phyloP scores from a whole-genome alignment of 2,888 invertebrate genomes.

The Drosophila emarginata region DNA sequence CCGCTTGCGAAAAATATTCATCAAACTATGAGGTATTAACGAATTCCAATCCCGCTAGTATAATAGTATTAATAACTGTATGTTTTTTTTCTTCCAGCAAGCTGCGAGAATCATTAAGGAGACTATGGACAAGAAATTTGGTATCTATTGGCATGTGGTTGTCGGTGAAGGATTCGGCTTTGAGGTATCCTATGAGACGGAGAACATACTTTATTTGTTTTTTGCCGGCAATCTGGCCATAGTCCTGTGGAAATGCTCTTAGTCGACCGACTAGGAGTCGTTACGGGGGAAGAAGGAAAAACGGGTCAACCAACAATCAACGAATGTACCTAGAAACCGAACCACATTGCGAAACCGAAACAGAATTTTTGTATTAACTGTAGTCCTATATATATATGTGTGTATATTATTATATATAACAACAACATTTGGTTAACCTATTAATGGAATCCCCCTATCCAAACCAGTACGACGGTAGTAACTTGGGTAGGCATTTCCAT shows the following conservation, averaged over 20 bases:
- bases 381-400: constrained; percentile 25
- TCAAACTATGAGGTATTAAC: constrained; percentile 90
- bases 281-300: background rate
- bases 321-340: constrained; percentile 63
- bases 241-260: constrained; percentile 93
- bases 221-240: constrained; percentile 96
- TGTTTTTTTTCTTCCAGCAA: constrained; percentile 83
- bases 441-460: background rate
- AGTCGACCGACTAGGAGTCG: constrained; percentile 8
- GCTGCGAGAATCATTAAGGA: constrained; percentile 98
- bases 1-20: constrained; percentile 95
- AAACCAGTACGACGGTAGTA: background rate
- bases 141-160: constrained; percentile 96
- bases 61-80: background rate
- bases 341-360: constrained; percentile 31
- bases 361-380: constrained; percentile 54
- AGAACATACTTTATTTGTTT: constrained; percentile 93
- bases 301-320: constrained; percentile 36
- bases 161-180: constrained; percentile 96
- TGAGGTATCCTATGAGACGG: constrained; percentile 95
- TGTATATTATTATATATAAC: background rate
- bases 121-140: constrained; percentile 97
- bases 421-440: constrained; percentile 5
- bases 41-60: background rate
- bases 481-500: constrained; percentile 42